A percentile compares a stretch with the other conserved stretches of the same genome.
These are phyloP conservation scores for Hippasteria phrygiana DNA, from an alignment of 53 echinoderm and acorn worm genomes.

Conservation along the genomic window DNA sequence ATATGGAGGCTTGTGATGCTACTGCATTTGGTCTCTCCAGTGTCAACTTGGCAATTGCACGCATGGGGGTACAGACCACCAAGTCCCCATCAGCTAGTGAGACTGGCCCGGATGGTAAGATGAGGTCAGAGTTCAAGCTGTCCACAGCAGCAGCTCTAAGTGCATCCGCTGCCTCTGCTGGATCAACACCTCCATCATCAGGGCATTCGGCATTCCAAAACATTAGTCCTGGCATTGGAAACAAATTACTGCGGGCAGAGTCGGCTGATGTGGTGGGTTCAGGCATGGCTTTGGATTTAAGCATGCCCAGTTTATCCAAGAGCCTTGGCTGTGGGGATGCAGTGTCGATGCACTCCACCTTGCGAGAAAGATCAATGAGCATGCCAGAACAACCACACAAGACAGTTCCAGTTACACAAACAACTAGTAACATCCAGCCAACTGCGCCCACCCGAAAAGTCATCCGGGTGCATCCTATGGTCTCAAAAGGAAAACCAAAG, in stretches of 20 bases:
- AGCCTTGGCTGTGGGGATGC: constrained; percentile 51
- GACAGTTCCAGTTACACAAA: constrained; percentile 42
- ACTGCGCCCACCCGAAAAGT: constrained; percentile 26
- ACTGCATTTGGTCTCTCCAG: constrained; percentile 74
- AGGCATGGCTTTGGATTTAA: constrained; percentile 75
- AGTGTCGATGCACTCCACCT: constrained; percentile 29
- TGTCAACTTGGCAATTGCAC: constrained; percentile 76
- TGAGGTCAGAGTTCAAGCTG: constrained; percentile 60
- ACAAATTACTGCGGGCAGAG: constrained; percentile 31
- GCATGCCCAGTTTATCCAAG: constrained; percentile 73
- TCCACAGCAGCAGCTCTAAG: constrained; percentile 59
- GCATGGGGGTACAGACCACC: constrained; percentile 77
- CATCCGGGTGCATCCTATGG: constrained; percentile 51
- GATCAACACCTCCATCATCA: constrained; percentile 49
- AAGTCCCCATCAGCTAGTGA: constrained; percentile 63
- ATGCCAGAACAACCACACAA: constrained; percentile 22
- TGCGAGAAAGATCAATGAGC: constrained; percentile 61
- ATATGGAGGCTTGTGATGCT: constrained; percentile 65
- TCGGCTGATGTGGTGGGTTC: constrained; percentile 20
- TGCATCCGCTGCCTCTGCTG: constrained; percentile 55
- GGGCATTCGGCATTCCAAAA: constrained; percentile 49
- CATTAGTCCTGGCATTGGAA: constrained; percentile 52
- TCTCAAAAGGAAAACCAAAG: constrained; percentile 94
- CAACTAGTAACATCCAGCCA: constrained; percentile 11
- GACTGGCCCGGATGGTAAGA: constrained; percentile 59